A percentile compares a stretch with the other conserved stretches of the same genome.
These are phyloP conservation scores for Eleutherodactylus coqui DNA, from an alignment of 2,797 vertebrate genomes.

Conservation along the genomic window DNA sequence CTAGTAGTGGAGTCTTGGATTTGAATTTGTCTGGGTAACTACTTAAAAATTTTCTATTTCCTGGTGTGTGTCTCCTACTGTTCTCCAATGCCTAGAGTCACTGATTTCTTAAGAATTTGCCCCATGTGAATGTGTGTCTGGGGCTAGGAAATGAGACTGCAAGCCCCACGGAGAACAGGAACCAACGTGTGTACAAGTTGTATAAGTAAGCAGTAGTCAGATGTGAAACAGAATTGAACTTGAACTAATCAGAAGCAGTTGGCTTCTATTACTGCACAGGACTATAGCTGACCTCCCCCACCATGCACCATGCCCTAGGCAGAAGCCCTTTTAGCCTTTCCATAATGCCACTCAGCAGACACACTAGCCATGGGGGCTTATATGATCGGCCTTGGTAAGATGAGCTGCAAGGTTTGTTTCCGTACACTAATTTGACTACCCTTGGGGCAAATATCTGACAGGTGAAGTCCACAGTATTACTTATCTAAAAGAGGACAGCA, in stretches of 20 bases:
- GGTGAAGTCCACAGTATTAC: not conserved
- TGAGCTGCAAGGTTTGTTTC: not conserved
- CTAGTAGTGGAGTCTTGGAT: not conserved
- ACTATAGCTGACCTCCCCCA: not conserved
- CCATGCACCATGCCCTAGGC: not conserved
- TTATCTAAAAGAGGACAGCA: not conserved
- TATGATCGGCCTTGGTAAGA: not conserved
- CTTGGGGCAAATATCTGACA: conserved; percentile 21
- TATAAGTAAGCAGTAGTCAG: not conserved
- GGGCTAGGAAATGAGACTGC: not conserved
- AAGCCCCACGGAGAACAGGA: not conserved
- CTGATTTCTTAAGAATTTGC: not conserved
- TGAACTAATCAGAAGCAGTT: not conserved
- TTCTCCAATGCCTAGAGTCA: not conserved
- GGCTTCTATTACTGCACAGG: too few relatives aligned
- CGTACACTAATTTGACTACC: not conserved
- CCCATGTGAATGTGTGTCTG: not conserved
- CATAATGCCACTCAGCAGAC: not conserved
- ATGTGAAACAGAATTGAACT: not conserved
- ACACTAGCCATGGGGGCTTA: not conserved
- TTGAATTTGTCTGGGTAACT: not conserved
- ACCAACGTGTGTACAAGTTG: not conserved
- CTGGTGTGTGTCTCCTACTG: too few relatives aligned
- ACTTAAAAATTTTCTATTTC: too few relatives aligned
- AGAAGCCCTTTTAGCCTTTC: conserved; percentile 13